Evolutionary conservation across 2,797 vertebrate genomes (phyloP).

Genomic region (Sibirionetta formosa): DNA sequence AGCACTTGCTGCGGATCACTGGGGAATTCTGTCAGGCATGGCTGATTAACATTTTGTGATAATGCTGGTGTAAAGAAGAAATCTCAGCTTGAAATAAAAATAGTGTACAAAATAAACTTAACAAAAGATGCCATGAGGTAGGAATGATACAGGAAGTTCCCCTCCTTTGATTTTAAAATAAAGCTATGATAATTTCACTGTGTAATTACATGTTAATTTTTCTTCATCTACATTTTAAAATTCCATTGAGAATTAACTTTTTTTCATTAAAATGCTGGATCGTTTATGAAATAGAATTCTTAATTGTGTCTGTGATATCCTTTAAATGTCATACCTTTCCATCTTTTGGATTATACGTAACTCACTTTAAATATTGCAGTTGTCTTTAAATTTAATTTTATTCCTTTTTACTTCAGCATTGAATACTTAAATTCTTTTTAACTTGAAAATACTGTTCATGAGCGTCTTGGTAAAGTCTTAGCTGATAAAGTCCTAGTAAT

Average conservation of each 20-base stretch:
- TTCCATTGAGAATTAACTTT: conserved; percentile 71
- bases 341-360: conserved; percentile 27
- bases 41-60: conserved; percentile 51
- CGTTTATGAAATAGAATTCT: conserved; percentile 68
- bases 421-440: conserved; percentile 36
- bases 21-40: conserved; percentile 21
- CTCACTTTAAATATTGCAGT: conserved; percentile 51
- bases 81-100: conserved; percentile 46
- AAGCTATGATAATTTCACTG: conserved; percentile 61
- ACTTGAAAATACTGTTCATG: conserved; percentile 36
- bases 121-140: conserved; percentile 35
- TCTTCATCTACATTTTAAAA: conserved; percentile 74
- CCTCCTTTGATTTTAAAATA: conserved; percentile 61
- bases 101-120: conserved; percentile 51
- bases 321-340: conserved; percentile 61
- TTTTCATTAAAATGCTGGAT: conserved; percentile 72
- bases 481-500: conserved; percentile 20
- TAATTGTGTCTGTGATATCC: conserved; percentile 62
- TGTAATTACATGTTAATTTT: conserved; percentile 75
- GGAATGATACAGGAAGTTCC: conserved; percentile 25
- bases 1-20: conserved; percentile 13
- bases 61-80: conserved; percentile 28
- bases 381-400: conserved; percentile 68
- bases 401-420: conserved; percentile 22
- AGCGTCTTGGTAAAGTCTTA: conserved; percentile 21